A percentile compares a stretch with the other conserved stretches of the same genome.
Evolutionary conservation across 2,113 vertebrate species (phyloP).

Genomic region (Megaceryle maxima): DNA sequence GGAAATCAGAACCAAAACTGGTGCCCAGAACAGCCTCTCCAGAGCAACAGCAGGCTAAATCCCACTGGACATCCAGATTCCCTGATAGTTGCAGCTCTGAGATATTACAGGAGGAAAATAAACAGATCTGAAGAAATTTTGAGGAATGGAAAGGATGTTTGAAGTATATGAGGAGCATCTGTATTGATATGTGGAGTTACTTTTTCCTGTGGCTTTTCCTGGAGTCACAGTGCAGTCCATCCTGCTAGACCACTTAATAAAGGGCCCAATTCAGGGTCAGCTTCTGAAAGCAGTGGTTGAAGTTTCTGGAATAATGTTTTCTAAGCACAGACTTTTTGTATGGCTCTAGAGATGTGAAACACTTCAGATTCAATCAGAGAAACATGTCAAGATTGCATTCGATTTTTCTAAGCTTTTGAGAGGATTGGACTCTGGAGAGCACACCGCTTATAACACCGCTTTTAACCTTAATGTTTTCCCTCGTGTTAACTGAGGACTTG

Average conservation of each 20-base stretch:
- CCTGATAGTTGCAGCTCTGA: neutral
- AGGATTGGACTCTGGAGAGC: too few relatives aligned
- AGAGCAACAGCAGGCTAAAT: neutral
- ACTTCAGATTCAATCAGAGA: too few relatives aligned
- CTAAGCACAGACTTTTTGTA: too few relatives aligned
- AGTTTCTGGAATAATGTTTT: too few relatives aligned
- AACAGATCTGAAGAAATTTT: neutral
- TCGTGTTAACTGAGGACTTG: neutral
- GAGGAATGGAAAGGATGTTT: neutral
- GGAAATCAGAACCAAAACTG: neutral
- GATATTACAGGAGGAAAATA: neutral
- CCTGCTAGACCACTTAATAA: neutral
- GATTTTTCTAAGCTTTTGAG: too few relatives aligned
- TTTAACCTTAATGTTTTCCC: neutral
- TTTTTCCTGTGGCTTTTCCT: neutral
- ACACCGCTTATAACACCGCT: too few relatives aligned
- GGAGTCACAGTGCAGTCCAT: neutral
- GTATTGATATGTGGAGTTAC: neutral
- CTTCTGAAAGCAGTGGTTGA: neutral
- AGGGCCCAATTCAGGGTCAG: neutral
- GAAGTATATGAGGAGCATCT: neutral
- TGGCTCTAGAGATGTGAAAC: too few relatives aligned
- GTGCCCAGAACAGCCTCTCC: neutral
- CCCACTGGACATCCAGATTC: fast-evolving
- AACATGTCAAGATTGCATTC: too few relatives aligned